A percentile compares a stretch with the other conserved stretches of the same genome.
Evolutionary conservation across 2,888 invertebrate species (phyloP).

Genomic region (Cantharis lateralis): DNA sequence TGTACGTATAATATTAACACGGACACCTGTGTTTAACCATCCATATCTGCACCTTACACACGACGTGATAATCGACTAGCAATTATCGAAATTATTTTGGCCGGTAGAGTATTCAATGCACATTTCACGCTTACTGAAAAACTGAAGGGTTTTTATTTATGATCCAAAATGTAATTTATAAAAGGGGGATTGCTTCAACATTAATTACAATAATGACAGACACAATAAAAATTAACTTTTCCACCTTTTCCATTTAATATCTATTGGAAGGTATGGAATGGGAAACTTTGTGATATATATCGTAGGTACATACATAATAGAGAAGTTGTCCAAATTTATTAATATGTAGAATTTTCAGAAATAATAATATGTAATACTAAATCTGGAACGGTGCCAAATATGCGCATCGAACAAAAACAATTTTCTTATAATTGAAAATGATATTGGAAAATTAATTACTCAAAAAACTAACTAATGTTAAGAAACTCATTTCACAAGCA

Average conservation of each 20-base stretch:
- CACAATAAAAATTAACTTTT: not conserved
- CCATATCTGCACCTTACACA: slow-evolving; percentile 38
- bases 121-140: slow-evolving; percentile 25
- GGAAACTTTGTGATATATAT: not conserved
- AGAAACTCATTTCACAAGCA: too few relatives aligned
- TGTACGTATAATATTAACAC: slow-evolving; percentile 8
- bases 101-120: slow-evolving; percentile 20
- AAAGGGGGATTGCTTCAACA: not conserved
- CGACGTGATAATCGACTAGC: slow-evolving; percentile 44
- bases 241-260: not conserved
- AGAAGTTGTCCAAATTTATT: not conserved
- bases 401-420: not conserved
- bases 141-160: slow-evolving; percentile 16
- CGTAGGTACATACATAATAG: not conserved
- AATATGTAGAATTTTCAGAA: not conserved
- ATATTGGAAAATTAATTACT: too few relatives aligned
- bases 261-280: not conserved
- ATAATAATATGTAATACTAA: not conserved
- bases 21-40: slow-evolving; percentile 42
- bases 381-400: not conserved
- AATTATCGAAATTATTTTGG: slow-evolving; percentile 45
- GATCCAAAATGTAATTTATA: slow-evolving; percentile 5
- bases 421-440: not conserved
- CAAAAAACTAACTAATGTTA: too few relatives aligned
- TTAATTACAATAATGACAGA: not conserved